Base-by-base conservation (phyloP, 2,797 vertebrate species). In the Sarcoramphus papa region DNA sequence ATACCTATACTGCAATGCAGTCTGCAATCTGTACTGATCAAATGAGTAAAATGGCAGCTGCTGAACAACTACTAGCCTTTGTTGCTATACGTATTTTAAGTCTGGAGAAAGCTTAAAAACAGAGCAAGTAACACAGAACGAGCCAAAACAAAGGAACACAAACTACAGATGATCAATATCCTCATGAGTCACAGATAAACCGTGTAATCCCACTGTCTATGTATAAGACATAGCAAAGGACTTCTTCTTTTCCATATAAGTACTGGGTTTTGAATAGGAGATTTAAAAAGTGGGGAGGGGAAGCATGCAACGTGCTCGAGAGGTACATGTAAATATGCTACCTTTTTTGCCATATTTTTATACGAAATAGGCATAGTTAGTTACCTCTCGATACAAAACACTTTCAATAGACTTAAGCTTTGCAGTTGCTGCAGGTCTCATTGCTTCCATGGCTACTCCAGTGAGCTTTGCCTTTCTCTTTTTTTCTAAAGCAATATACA, bases 401-500 rank as follows among this genome's bases (percentile, higher is more conserved):
- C 97, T 98, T 93, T 98, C 98, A 76, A 98, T 93, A 63, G 96
- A 97, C 68, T 98, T 98, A 57, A 98, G 95, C 48, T 96, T 97
- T 79, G 97, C 79, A 11, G 51, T 94, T 90, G 96, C 98, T 33
- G 95, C 77, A 40, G 99, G 98, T 95, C 98, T 98, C 97, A 98
- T 96, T 37, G 98, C 96, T 97, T 99, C 98, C 97, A 98, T 92
- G 28, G 98, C 96, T 28, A 98, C 78, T 69, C 97, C 97, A 3
- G 98, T 98, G 50, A 98, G 96, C 22, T 98, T 98, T 12, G 97
- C 59, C 53, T 98, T 99, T 83, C 97, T 99, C 95, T 98, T 99
- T 92, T 98, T 99, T 97, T 99, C 98, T 75, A 99, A 98, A 72
- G 98, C 97, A 67, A 98, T 95, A 69, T 99, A 99, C 35, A 99